Evolutionary conservation across 2,888 invertebrate genomes (phyloP).

Genomic region (Rhagium mordax): DNA sequence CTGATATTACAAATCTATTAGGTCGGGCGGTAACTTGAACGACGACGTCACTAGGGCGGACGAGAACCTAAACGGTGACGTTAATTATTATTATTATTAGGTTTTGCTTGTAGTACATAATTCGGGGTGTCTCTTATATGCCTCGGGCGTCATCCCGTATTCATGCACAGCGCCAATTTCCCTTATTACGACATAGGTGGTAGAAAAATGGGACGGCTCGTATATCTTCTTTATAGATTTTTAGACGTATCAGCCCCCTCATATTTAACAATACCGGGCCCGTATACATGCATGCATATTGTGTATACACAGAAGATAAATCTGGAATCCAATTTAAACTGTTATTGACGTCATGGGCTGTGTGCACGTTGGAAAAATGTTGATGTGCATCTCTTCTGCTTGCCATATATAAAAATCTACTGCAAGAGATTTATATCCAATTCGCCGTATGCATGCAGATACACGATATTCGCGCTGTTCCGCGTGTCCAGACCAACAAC

Average conservation of each 20-base stretch:
- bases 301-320: constrained; percentile 60
- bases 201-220: constrained; percentile 4
- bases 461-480: constrained; percentile 32
- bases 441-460: constrained; percentile 54
- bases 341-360: constrained; percentile 64
- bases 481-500: constrained; percentile 29
- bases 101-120: too few relatives aligned
- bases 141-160: background rate
- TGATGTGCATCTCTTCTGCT: constrained; percentile 62
- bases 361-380: constrained; percentile 62
- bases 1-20: too few relatives aligned
- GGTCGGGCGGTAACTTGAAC: too few relatives aligned
- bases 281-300: constrained; percentile 52
- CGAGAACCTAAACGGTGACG: too few relatives aligned
- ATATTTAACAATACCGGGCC: constrained; percentile 28
- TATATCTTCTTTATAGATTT: constrained; percentile 18
- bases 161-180: background rate
- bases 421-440: constrained; percentile 61
- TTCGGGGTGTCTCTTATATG: background rate
- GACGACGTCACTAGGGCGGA: too few relatives aligned
- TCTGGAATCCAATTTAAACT: constrained; percentile 65
- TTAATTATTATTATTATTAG: too few relatives aligned
- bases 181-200: background rate
- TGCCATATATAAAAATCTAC: constrained; percentile 58
- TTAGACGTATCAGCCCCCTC: background rate